Base-by-base conservation (phyloP, 2,888 invertebrate genomes). In the Suillia variegata region DNA sequence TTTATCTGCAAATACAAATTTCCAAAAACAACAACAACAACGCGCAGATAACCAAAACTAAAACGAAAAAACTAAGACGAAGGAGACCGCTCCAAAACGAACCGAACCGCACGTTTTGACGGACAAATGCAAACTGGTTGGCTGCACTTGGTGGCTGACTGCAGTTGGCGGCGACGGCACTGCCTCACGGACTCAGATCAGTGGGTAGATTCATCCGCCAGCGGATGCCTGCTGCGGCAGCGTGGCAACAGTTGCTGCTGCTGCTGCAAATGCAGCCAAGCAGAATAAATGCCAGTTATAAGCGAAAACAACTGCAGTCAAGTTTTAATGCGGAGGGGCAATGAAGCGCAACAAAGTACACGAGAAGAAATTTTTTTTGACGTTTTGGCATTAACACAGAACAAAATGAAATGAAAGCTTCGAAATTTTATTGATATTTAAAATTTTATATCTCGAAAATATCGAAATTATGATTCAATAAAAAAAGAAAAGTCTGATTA, bases 71-170 rank as follows among this genome's bases (percentile, higher is more conserved):
- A n/a, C n/a, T n/a, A n/a, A n/a, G n/a, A n/a, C n/a, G n/a, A n/a
- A n/a, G n/a, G n/a, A n/a, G n/a, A n/a, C n/a, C n/a, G n/a, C n/a
- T n/a, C n/a, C n/a, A n/a, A n/a, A 12, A 13, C 22, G 21, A 26
- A 53, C 45, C 54, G 54, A 64, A 68, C 69, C 73, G 69, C 69
- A 66, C 73, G 62, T 69, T 70, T 62, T 70, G 69, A 64, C 73
- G 56, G 63, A 48, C 64, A 62, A 66, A 67, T 51, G 50, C 62
- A 63, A 71, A 74, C 73, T 71, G 73, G 71, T 71, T 70, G 67
- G 70, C 56, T 71, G 70, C 69, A 74, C 71, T 67, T 72, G 72
- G 58, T 58, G 21, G 26, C 26, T 26, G 26, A 10, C 26, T 26
- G 26, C 6, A 26, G 26, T 5, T 10, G 53, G 62, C 53, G 54